These are phyloP conservation scores for Panopea generosa DNA, from an alignment of 2,888 invertebrate species.

Conservation along the genomic window DNA sequence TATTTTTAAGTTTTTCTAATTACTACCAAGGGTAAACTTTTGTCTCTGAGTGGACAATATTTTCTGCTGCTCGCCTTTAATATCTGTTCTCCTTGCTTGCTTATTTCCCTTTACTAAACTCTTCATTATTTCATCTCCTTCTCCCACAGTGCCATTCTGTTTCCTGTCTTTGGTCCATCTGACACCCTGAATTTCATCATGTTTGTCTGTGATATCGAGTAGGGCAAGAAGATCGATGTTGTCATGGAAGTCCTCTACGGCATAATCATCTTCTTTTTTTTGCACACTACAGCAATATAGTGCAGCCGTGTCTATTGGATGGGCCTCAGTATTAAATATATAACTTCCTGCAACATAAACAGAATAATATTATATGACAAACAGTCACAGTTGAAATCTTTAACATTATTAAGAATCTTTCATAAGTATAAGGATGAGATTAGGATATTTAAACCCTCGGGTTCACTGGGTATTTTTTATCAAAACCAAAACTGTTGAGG, in stretches of 20 bases:
- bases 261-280: slow-evolving; percentile 80
- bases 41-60: slow-evolving; percentile 48
- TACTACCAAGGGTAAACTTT: slow-evolving; percentile 27
- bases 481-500: too few relatives aligned
- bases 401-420: too few relatives aligned
- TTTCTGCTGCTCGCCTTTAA: slow-evolving; percentile 47
- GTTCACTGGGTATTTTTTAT: too few relatives aligned
- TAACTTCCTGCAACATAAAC: slow-evolving; percentile 89
- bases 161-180: slow-evolving; percentile 39
- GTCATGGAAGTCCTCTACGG: slow-evolving; percentile 82
- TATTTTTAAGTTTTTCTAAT: slow-evolving; percentile 21
- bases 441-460: too few relatives aligned
- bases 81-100: slow-evolving; percentile 26
- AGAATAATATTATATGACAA: too few relatives aligned
- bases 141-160: not conserved
- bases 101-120: slow-evolving; percentile 1
- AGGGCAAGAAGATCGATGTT: slow-evolving; percentile 83
- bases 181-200: slow-evolving; percentile 50
- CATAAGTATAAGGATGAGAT: too few relatives aligned
- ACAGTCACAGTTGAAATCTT: too few relatives aligned
- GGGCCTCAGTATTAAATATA: slow-evolving; percentile 98
- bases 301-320: slow-evolving; percentile 97
- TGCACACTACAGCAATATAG: slow-evolving; percentile 91
- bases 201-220: slow-evolving; percentile 70
- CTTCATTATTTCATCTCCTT: too few relatives aligned